Percentiles rank a stretch among this genome's conserved stretches.
Conservation (phyloP, 2,888 invertebrate species). For the Melanchra persicariae region DNA sequence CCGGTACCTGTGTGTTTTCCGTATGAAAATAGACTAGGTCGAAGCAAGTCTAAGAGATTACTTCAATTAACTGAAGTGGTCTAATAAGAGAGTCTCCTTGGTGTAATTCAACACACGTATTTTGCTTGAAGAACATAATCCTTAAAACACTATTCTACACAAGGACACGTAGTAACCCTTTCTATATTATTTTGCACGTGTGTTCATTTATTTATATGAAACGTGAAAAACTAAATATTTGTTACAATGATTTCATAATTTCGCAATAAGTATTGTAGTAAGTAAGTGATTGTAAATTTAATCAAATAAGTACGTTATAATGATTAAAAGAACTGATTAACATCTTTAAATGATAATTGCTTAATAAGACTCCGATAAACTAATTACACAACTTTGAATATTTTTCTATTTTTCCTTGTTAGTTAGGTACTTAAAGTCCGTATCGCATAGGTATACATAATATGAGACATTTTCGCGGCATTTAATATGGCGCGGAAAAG, state of each 20-base stretch:
- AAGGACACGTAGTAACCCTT: not conserved
- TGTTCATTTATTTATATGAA: too few relatives aligned
- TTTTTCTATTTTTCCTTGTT: not conserved
- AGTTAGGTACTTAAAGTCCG: slow-evolving; percentile 1
- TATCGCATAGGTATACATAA: not conserved
- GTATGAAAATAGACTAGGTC: slow-evolving; percentile 23
- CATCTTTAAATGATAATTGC: not conserved
- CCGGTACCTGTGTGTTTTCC: slow-evolving; percentile 4
- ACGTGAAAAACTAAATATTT: not conserved
- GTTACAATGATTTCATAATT: not conserved
- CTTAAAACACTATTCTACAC: not conserved
- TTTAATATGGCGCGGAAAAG: slow-evolving; percentile 42
- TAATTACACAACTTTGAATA: not conserved
- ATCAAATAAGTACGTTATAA: slow-evolving; percentile 3
- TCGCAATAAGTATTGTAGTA: not conserved
- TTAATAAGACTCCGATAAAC: not conserved
- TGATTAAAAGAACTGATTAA: slow-evolving; percentile 1
- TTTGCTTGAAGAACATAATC: slow-evolving; percentile 1
- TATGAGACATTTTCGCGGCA: slow-evolving; percentile 16
- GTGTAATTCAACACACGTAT: slow-evolving; percentile 8
- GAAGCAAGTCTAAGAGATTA: slow-evolving; percentile 38
- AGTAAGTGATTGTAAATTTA: not conserved
- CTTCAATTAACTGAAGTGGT: slow-evolving; percentile 44
- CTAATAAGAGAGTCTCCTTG: not conserved
- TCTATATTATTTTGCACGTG: not conserved